Evolutionary conservation across 1,140 invertebrate genomes (phyloP).

Genomic region (Neodiprion pinetum): DNA sequence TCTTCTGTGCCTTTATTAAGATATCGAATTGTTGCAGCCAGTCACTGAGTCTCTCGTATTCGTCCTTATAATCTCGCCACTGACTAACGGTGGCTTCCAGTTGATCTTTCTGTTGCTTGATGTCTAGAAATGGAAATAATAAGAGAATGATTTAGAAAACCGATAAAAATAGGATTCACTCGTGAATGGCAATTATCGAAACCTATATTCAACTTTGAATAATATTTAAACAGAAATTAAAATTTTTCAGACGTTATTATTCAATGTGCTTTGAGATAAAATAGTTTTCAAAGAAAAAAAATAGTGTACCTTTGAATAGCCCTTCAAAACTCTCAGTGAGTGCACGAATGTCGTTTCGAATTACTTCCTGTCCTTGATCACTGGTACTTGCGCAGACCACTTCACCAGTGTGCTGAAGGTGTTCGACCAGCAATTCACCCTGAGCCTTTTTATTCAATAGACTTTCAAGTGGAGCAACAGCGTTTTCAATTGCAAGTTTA

Average conservation of each 20-base stretch:
- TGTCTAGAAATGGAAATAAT: conserved; percentile 64
- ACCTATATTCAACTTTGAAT: not conserved
- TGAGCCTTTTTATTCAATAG: conserved; percentile 89
- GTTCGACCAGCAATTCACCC: conserved; percentile 86
- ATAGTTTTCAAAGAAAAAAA: not conserved
- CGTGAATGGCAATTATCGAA: not conserved
- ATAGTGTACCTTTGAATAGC: conserved; percentile 71
- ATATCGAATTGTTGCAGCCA: conserved; percentile 95
- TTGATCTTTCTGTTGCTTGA: conserved; percentile 84
- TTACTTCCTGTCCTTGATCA: conserved; percentile 77
- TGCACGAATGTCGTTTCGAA: conserved; percentile 84
- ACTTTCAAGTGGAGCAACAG: conserved; percentile 84
- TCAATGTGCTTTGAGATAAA: not conserved
- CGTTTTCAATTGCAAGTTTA: conserved; percentile 87
- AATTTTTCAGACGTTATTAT: conserved; percentile 6
- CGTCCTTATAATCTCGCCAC: conserved; percentile 91
- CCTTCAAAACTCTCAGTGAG: conserved; percentile 84
- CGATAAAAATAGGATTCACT: not conserved
- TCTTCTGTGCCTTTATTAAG: conserved; percentile 88
- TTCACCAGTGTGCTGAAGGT: conserved; percentile 84
- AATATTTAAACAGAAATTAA: not conserved
- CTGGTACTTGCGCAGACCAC: conserved; percentile 86
- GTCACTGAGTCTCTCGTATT: conserved; percentile 88
- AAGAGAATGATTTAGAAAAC: conserved; percentile 10
- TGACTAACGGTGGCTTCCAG: conserved; percentile 82